Base-by-base conservation (phyloP, 2,888 invertebrate genomes). In the Sthenelais limicola region DNA sequence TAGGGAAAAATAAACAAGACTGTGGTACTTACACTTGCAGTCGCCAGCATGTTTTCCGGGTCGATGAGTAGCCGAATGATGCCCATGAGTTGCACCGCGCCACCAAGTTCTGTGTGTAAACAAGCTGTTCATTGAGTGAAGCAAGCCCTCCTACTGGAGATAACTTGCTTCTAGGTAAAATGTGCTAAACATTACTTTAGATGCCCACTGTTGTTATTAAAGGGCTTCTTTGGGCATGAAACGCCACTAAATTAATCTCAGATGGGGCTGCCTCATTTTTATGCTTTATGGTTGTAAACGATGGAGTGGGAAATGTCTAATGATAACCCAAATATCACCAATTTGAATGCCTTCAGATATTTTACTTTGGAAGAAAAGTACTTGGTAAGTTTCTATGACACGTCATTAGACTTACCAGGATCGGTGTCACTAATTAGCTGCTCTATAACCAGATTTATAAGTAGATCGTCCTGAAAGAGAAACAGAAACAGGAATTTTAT, bases 371-470 rank as follows among this genome's bases (percentile, higher is more conserved):
- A n/a, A n/a, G n/a, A n/a, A n/a, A n/a, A n/a, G n/a, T n/a, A n/a
- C n/a, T n/a, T n/a, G n/a, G n/a, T n/a, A n/a, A n/a, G n/a, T n/a
- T n/a, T n/a, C n/a, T n/a, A n/a, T n/a, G n/a, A n/a, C n/a, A n/a
- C n/a, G n/a, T n/a, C n/a, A n/a, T n/a, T 62, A 24, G 49, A 38
- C 78, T 78, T 80, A 88, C 88, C 88, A 74, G 97, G 95, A 89
- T 99, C 99, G 74, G 93, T 92, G 89, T 99, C 99, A 83, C 94
- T 94, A 76, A 98, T 93, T 93, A 99, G 95, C 91, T 99, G 98
- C 89, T 97, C 95, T 89, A 99, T 97, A 84, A 99, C 94, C 87
- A 98, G 94, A 88, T 99, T 99, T 76, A 93, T 88, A 51, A 92
- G 85, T 82, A 96, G 90, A 87, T 97, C 95, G 86, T 98, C 97